These are phyloP conservation scores for Amorpha juglandis DNA, from an alignment of 2,888 invertebrate genomes.

Conservation along the genomic window DNA sequence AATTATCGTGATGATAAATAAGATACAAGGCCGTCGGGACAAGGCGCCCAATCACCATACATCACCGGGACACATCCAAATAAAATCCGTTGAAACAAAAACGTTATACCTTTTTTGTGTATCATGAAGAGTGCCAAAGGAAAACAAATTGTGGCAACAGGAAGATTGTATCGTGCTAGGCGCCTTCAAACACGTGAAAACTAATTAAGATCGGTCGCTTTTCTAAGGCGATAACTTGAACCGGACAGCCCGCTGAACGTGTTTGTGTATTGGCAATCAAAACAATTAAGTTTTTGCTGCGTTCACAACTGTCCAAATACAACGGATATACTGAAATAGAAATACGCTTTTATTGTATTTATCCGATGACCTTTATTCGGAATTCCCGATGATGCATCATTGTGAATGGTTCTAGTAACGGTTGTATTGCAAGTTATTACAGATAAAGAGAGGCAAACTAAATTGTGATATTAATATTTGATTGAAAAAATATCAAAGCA, in stretches of 20 bases:
- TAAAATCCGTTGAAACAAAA: constrained; percentile 78
- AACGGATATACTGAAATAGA: constrained; percentile 46
- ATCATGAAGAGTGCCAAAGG: constrained; percentile 75
- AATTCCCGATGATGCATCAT: constrained; percentile 42
- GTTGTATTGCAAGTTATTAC: background rate
- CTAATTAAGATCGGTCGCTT: constrained; percentile 84
- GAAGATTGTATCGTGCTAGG: constrained; percentile 80
- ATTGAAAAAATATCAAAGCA: constrained; percentile 25
- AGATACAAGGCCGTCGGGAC: constrained; percentile 77
- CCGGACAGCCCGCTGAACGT: constrained; percentile 72
- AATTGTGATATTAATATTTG: constrained; percentile 3
- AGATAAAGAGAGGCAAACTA: background rate
- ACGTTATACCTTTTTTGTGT: constrained; percentile 64
- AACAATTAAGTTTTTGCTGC: constrained; percentile 82
- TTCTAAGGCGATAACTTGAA: constrained; percentile 80
- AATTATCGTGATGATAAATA: constrained; percentile 82
- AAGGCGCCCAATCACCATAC: constrained; percentile 83
- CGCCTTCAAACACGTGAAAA: constrained; percentile 82
- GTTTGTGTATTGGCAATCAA: constrained; percentile 81
- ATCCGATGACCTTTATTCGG: constrained; percentile 52
- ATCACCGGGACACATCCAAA: constrained; percentile 76
- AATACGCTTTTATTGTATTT: constrained; percentile 46
- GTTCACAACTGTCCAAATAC: constrained; percentile 69
- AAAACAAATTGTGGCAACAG: constrained; percentile 83
- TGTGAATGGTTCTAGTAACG: constrained; percentile 34